phyloP scores from a whole-genome alignment of 2,888 invertebrate species.

The Eubasilissa splendida region DNA sequence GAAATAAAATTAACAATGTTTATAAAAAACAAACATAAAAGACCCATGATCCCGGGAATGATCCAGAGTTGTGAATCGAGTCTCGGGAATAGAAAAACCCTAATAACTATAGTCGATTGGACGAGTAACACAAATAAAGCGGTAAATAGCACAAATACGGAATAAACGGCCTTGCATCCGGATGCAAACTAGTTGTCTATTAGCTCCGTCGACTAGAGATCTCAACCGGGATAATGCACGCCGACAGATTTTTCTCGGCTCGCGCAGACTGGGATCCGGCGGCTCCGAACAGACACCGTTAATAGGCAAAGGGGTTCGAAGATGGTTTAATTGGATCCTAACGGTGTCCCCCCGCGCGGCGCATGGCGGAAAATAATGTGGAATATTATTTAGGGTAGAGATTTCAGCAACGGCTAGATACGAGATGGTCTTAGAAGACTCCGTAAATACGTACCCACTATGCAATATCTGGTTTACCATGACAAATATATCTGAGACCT shows the following conservation, averaged over 20 bases:
- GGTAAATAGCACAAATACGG: not conserved
- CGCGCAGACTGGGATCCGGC: not conserved
- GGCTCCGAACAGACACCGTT: constrained; percentile 13
- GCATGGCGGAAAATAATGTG: too few species aligned
- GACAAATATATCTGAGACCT: too few species aligned
- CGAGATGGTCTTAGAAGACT: not conserved
- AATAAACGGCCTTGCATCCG: not conserved
- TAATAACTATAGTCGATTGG: not conserved
- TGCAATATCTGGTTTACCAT: too few species aligned
- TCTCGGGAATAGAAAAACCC: too few species aligned
- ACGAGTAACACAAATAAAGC: not conserved
- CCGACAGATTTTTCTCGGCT: constrained; percentile 12
- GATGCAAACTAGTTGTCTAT: not conserved
- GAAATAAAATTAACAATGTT: too few species aligned
- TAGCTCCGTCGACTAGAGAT: not conserved
- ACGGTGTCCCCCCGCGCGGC: not conserved
- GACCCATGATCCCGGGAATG: too few species aligned
- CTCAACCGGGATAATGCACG: not conserved
- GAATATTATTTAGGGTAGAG: constrained; percentile 36
- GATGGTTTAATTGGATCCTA: constrained; percentile 40
- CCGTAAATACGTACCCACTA: too few species aligned
- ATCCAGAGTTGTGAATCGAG: too few species aligned
- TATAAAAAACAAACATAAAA: too few species aligned
- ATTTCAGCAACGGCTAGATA: constrained; percentile 11
- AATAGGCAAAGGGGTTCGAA: constrained; percentile 39